These are phyloP conservation scores for Temnothorax longispinosus DNA, from an alignment of 1,140 invertebrate genomes.

Conservation along the genomic window DNA sequence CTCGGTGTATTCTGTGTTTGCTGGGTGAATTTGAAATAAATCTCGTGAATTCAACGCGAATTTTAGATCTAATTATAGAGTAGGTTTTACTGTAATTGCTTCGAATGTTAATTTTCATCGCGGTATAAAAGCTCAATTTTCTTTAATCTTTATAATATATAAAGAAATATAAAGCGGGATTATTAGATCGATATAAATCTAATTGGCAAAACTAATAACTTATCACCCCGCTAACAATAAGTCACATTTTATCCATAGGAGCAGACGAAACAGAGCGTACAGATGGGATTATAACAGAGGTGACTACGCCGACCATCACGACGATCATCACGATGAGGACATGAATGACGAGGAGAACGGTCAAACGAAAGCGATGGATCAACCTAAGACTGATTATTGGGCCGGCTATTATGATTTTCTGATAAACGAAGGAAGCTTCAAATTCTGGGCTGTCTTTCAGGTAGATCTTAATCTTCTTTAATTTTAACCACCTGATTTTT, in stretches of 20 bases:
- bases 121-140: background rate
- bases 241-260: background rate
- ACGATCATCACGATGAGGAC: slow-evolving; percentile 75
- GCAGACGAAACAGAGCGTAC: slow-evolving; percentile 77
- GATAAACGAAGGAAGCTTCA: slow-evolving; percentile 94
- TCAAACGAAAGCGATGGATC: slow-evolving; percentile 80
- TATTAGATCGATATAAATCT: background rate
- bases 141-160: background rate
- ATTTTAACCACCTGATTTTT: background rate
- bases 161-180: background rate
- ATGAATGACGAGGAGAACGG: slow-evolving; percentile 60
- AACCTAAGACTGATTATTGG: slow-evolving; percentile 88
- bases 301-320: slow-evolving; percentile 60
- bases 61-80: background rate
- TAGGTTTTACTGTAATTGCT: background rate
- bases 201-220: background rate
- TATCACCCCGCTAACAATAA: background rate
- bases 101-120: background rate
- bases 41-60: background rate
- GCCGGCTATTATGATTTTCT: slow-evolving; percentile 93
- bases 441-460: slow-evolving; percentile 94
- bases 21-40: background rate
- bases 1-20: too few relatives aligned
- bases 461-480: slow-evolving; percentile 81
- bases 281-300: slow-evolving; percentile 70